Evolutionary conservation across 2,797 vertebrate species (phyloP).

Genomic region (Dryobates pubescens): DNA sequence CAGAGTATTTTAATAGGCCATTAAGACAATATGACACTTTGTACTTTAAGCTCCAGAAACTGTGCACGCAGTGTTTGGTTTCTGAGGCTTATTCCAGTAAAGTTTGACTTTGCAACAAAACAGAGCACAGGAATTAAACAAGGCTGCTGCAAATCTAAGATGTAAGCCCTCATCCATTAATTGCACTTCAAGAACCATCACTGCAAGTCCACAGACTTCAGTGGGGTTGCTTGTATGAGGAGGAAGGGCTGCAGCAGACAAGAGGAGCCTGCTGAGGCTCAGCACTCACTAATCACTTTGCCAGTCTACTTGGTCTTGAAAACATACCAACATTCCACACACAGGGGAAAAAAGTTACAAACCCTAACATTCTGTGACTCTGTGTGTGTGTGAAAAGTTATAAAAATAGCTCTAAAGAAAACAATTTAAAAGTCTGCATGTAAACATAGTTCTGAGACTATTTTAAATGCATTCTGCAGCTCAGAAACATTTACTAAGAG

Average conservation of each 20-base stretch:
- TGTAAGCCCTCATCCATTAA: not conserved
- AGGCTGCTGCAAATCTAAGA: not conserved
- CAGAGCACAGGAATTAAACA: not conserved
- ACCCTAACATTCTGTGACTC: too few species aligned
- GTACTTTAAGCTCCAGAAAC: not conserved
- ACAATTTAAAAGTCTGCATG: too few species aligned
- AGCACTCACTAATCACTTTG: not conserved
- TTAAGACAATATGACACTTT: not conserved
- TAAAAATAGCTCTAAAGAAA: not conserved
- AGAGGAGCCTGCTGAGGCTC: not conserved
- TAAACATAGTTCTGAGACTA: not conserved
- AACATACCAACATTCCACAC: not conserved
- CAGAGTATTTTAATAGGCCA: not conserved
- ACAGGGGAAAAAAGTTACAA: not conserved
- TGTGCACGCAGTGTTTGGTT: not conserved
- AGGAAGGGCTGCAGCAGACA: not conserved
- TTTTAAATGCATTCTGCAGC: not conserved
- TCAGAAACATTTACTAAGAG: not conserved
- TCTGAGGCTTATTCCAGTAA: not conserved
- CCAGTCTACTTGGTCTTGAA: not conserved
- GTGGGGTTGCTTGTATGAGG: fast-evolving
- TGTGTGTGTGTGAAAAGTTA: not conserved
- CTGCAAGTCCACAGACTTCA: not conserved
- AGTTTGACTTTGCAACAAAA: not conserved
- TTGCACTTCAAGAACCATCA: not conserved